Percentiles rank a stretch among this genome's conserved stretches.
Conservation (phyloP, 2,797 vertebrate genomes). For the Botia almorhae region DNA sequence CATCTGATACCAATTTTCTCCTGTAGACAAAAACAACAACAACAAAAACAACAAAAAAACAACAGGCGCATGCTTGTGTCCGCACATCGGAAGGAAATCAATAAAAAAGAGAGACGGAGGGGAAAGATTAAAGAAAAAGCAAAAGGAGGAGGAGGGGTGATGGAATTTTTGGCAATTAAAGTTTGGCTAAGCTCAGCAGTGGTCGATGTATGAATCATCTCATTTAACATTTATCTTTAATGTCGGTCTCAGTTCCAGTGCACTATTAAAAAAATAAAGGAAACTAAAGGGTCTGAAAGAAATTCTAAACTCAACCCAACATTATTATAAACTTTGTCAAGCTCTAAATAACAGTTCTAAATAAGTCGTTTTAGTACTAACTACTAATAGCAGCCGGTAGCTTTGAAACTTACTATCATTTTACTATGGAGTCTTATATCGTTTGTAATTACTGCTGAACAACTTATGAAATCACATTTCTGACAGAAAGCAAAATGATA, state of each 20-base stretch:
- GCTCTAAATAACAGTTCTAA: not conserved
- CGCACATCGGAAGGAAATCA: conserved; percentile 77
- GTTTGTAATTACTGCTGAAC: not conserved
- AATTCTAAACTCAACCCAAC: not conserved
- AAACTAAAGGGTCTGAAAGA: not conserved
- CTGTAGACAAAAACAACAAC: conserved; percentile 64
- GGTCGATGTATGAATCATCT: conserved; percentile 46
- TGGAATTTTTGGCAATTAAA: conserved; percentile 56
- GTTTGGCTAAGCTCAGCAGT: conserved; percentile 52
- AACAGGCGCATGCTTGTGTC: conserved; percentile 72
- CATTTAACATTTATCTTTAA: conserved; percentile 39
- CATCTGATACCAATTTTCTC: conserved; percentile 80
- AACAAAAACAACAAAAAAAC: conserved; percentile 66
- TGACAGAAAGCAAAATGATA: conserved; percentile 12
- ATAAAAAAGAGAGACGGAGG: conserved; percentile 65
- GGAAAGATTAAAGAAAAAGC: conserved; percentile 70
- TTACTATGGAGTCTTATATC: conserved; percentile 10
- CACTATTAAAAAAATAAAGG: not conserved
- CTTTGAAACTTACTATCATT: not conserved
- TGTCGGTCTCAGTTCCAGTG: not conserved
- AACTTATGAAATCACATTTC: conserved; percentile 7
- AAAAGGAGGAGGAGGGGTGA: conserved; percentile 31
- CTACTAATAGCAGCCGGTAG: no score
- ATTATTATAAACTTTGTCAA: not conserved
- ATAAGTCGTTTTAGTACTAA: no score